Evolutionary conservation across 2,113 vertebrate genomes (phyloP), one percentile per base, ranked within the genome.

Genomic region (Pygoscelis adeliae): DNA sequence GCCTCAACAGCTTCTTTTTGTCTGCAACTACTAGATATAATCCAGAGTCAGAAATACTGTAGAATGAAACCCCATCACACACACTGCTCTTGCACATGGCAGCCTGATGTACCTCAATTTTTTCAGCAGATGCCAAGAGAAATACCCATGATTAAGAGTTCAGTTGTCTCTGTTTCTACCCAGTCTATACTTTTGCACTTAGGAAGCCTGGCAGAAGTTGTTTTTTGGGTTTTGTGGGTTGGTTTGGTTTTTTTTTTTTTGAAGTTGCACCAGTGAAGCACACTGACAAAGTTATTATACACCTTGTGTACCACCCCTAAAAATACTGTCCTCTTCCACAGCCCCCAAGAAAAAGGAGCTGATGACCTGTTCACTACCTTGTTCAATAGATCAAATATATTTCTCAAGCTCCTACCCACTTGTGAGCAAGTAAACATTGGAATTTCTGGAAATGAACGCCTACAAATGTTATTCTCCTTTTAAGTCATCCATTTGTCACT

Each of bases 361-460:
- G 49, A 44, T n/a, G 26, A 93, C 30, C 40, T 52, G 18, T 27
- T 89, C 22, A 6, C 44, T 32, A 56, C 23, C 15, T 67, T 3
- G 1, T 47, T 83, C 49, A 69, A 36, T 1, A 69, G 1, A 40
- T 13, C 5, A 0, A 58, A 73, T 32, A 5, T 5, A 40, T 21
- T 49, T 56, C 49, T 80, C n/a, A 65, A 50, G 55, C 23, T 71
- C 13, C 38, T 38, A 59, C 55, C 9, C 16, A 36, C 16, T 61
- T 42, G 5, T 15, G 18, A 73, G 36, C 15, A 87, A 53, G 19
- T 10, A 46, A 86, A 83, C 26, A 34, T 11, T 52, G 13, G 16
- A 22, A 69, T 61, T 87, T 56, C 56, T 55, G 42, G 66, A 73
- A 49, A 13, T 52, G 25, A 81, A 81, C 56, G 65, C 49, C 61